Evolutionary conservation across 2,888 invertebrate genomes (phyloP).

Genomic region (Julus scandinavius): DNA sequence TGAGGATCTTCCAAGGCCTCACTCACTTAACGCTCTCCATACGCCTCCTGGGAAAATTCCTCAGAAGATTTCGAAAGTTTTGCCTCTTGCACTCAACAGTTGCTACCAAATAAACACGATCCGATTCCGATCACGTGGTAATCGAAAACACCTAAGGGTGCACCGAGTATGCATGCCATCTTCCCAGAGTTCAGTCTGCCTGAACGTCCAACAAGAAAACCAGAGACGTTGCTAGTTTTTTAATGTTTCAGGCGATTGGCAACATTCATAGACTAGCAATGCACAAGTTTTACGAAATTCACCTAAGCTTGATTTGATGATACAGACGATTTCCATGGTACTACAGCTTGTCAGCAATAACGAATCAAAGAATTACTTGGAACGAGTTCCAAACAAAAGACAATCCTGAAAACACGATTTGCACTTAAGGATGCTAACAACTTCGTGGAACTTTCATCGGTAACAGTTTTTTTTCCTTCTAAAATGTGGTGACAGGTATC

Average conservation of each 20-base stretch:
- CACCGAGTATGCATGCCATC: neutral
- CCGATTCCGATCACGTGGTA: conserved; percentile 15
- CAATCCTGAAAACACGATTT: neutral
- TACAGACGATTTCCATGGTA: too few species aligned
- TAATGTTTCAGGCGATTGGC: too few species aligned
- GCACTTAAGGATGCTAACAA: too few species aligned
- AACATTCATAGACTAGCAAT: too few species aligned
- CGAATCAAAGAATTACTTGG: too few species aligned
- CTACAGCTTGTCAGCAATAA: too few species aligned
- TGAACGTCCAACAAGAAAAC: neutral
- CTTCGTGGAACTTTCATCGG: neutral
- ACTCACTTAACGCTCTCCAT: neutral
- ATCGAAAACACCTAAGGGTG: neutral
- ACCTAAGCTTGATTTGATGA: too few species aligned
- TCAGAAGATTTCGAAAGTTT: neutral
- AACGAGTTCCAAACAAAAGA: neutral
- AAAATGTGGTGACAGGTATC: neutral
- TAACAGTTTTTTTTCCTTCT: neutral
- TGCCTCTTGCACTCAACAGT: neutral
- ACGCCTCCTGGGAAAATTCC: neutral
- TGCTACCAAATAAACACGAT: neutral
- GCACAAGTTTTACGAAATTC: too few species aligned
- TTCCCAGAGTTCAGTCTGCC: neutral
- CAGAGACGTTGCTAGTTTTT: too few species aligned
- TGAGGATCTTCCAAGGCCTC: neutral